Percentiles rank a stretch among this genome's conserved stretches.
Evolutionary conservation across 1,140 invertebrate genomes (phyloP).

Genomic region (Drosophila willistoni): DNA sequence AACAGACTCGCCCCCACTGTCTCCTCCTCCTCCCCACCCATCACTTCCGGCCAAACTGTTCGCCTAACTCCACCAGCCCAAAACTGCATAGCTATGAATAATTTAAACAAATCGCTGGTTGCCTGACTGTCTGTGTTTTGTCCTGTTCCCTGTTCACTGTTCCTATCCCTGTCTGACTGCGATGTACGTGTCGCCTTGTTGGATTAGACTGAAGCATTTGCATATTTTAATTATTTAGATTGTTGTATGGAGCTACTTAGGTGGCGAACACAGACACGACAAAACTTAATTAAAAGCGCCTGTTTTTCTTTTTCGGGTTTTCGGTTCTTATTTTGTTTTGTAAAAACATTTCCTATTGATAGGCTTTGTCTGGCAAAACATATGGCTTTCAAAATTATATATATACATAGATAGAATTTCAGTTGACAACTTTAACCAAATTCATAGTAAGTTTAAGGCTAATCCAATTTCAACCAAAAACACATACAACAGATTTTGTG

Average conservation of each 20-base stretch:
- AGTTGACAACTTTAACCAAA: background rate
- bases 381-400: constrained; percentile 22
- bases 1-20: no score
- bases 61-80: background rate
- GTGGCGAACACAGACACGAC: constrained; percentile 38
- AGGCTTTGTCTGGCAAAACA: constrained; percentile 16
- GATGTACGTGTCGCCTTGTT: constrained; percentile 66
- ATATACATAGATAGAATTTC: background rate
- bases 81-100: constrained; percentile 72
- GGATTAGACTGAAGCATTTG: constrained; percentile 75
- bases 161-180: constrained; percentile 42
- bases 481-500: no score
- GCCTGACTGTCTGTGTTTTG: constrained; percentile 41
- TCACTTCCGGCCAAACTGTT: constrained; percentile 1
- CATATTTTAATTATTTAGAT: constrained; percentile 82
- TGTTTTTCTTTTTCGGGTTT: constrained; percentile 32
- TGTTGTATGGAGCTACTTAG: constrained; percentile 74
- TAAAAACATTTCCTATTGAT: constrained; percentile 27
- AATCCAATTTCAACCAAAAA: background rate
- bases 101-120: constrained; percentile 78
- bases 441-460: constrained; percentile 1
- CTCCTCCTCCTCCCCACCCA: background rate
- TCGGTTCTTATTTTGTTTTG: background rate
- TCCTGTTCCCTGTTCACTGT: background rate
- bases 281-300: constrained; percentile 72